A percentile compares a stretch with the other conserved stretches of the same genome.
These are phyloP conservation scores for Spisula solida DNA, from an alignment of 2,888 invertebrate genomes.

Conservation along the genomic window DNA sequence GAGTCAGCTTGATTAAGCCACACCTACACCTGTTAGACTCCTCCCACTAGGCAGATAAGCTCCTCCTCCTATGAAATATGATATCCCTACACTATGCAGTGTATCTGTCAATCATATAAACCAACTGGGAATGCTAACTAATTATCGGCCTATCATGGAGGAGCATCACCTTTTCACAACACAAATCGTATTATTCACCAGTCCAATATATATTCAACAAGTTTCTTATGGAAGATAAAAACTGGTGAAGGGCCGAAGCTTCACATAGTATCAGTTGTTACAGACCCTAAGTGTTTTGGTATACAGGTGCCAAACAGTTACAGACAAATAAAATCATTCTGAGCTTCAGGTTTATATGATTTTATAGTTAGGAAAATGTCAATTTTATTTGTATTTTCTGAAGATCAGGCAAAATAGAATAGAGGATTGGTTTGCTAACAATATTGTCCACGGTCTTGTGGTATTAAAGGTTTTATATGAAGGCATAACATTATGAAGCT, in stretches of 20 bases:
- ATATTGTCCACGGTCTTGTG: too few relatives aligned
- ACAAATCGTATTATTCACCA: constrained; percentile 46
- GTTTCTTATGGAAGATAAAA: constrained; percentile 37
- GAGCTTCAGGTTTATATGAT: background rate
- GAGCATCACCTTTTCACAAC: constrained; percentile 41
- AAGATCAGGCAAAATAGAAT: background rate
- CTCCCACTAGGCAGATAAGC: constrained; percentile 39
- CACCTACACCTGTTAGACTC: constrained; percentile 34
- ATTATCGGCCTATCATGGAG: constrained; percentile 66
- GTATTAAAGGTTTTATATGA: background rate
- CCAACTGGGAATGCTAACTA: constrained; percentile 58
- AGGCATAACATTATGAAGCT: too few relatives aligned
- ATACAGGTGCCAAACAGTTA: constrained; percentile 58
- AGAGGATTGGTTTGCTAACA: too few relatives aligned
- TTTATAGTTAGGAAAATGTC: background rate
- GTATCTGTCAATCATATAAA: constrained; percentile 68
- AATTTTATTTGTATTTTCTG: background rate
- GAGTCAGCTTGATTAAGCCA: constrained; percentile 21
- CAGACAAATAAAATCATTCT: background rate
- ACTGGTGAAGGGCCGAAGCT: constrained; percentile 8
- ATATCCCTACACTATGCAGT: constrained; percentile 51
- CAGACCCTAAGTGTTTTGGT: background rate
- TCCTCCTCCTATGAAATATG: constrained; percentile 62
- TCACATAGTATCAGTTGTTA: background rate
- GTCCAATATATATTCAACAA: constrained; percentile 64